Evolutionary conservation across 2,888 invertebrate species (phyloP).

Genomic region (Nomada ruficornis): DNA sequence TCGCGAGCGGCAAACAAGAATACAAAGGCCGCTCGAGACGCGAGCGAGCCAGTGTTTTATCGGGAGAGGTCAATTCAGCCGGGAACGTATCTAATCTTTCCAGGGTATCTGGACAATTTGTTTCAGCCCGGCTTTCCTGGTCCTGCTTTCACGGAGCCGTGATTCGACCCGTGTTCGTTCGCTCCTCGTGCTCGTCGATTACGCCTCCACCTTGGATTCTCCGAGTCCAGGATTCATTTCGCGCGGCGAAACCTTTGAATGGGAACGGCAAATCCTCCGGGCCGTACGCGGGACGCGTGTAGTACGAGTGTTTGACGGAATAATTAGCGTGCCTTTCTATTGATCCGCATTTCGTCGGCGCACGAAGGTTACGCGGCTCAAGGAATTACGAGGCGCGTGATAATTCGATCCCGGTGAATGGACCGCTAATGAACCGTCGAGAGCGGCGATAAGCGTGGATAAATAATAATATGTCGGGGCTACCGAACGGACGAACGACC

Average conservation of each 20-base stretch:
- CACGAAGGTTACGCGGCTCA: conserved; percentile 4
- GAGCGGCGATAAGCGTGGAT: conserved; percentile 24
- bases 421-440: conserved; percentile 24
- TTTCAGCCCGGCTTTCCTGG: conserved; percentile 46
- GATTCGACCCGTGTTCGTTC: conserved; percentile 20
- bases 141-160: conserved; percentile 52
- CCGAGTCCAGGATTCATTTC: background rate
- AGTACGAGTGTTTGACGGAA: conserved; percentile 1
- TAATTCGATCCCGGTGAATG: conserved; percentile 42
- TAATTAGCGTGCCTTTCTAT: conserved; percentile 15
- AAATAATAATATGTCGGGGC: conserved; percentile 6
- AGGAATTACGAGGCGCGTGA: conserved; percentile 20
- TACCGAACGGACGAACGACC: background rate
- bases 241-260: conserved; percentile 14
- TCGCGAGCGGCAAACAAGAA: conserved; percentile 21
- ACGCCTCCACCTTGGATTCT: background rate
- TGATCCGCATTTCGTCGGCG: conserved; percentile 3
- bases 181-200: background rate
- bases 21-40: too few species aligned
- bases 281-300: background rate
- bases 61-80: conserved; percentile 50
- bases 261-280: background rate
- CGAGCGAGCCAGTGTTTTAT: conserved; percentile 39
- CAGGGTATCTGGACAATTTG: conserved; percentile 61
- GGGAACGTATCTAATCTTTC: conserved; percentile 57